These are phyloP conservation scores for Archips crataeganus DNA, from an alignment of 2,888 invertebrate species.

Conservation along the genomic window DNA sequence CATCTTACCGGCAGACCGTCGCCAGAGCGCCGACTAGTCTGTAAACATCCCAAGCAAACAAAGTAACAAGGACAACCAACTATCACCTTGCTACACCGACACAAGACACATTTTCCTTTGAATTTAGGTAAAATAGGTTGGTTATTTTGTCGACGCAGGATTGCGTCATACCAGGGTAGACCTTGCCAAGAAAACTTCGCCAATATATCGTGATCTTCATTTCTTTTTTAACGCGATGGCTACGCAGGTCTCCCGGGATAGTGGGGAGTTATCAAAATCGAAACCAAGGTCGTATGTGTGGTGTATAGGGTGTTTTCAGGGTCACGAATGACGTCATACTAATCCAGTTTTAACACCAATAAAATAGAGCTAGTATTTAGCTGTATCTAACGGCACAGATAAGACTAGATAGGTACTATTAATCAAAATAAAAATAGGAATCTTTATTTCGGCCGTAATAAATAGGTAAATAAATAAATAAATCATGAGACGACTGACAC, in stretches of 20 bases:
- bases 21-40: constrained; percentile 61
- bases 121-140: constrained; percentile 1
- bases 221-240: constrained; percentile 42
- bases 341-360: not conserved
- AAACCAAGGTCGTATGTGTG: constrained; percentile 57
- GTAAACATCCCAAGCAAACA: constrained; percentile 52
- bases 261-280: constrained; percentile 48
- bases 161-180: constrained; percentile 60
- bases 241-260: constrained; percentile 46
- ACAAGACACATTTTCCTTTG: not conserved
- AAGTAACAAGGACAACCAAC: constrained; percentile 18
- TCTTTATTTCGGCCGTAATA: too few relatives aligned
- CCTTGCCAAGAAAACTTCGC: constrained; percentile 59
- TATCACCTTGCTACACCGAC: not conserved
- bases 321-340: not conserved
- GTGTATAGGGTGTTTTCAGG: not conserved
- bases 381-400: too few relatives aligned
- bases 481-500: too few relatives aligned
- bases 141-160: constrained; percentile 51
- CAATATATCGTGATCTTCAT: constrained; percentile 54
- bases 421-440: too few relatives aligned
- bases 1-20: constrained; percentile 48
- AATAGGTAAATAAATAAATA: too few relatives aligned
- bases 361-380: not conserved
- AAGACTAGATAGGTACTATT: too few relatives aligned